Percentiles rank a stretch among this genome's conserved stretches.
Conservation (phyloP, 2,113 vertebrate genomes). For the Lasiurus borealis region DNA sequence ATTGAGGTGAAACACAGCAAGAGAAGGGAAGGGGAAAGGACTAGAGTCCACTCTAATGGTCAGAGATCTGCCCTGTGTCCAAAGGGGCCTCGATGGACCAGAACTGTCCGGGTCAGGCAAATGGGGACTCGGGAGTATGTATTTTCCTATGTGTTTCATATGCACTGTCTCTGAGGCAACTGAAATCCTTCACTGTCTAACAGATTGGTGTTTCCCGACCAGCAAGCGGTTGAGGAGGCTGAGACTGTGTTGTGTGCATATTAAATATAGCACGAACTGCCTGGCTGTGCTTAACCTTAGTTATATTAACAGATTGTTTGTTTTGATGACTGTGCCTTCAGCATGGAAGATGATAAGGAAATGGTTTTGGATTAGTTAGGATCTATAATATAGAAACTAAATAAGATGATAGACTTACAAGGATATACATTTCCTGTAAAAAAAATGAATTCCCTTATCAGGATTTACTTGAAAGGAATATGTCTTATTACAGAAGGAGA, state of each 20-base stretch:
- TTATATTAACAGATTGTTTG: slow-evolving; percentile 85
- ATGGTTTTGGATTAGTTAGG: slow-evolving; percentile 87
- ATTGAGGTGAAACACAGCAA: slow-evolving; percentile 56
- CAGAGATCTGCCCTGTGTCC: slow-evolving; percentile 55
- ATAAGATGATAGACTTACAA: slow-evolving; percentile 89
- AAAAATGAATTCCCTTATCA: slow-evolving; percentile 92
- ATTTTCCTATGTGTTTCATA: not conserved
- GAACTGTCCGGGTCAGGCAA: not conserved
- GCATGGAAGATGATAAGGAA: slow-evolving; percentile 87
- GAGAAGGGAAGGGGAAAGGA: slow-evolving; percentile 51
- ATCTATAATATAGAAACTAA: slow-evolving; percentile 87
- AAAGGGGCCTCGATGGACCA: not conserved
- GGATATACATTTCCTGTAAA: slow-evolving; percentile 91
- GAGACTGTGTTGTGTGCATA: slow-evolving; percentile 41
- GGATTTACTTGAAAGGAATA: slow-evolving; percentile 96
- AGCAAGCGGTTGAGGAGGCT: slow-evolving; percentile 48
- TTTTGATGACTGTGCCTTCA: slow-evolving; percentile 80
- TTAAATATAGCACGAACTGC: slow-evolving; percentile 75
- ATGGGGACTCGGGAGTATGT: not conserved
- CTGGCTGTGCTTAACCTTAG: slow-evolving; percentile 81
- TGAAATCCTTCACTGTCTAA: not conserved
- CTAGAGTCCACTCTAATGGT: slow-evolving; percentile 53
- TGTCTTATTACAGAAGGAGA: slow-evolving; percentile 90
- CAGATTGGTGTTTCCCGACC: slow-evolving; percentile 52
- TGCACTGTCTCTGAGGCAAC: not conserved